Conservation (phyloP, 2,888 invertebrate species). For the Ophion ventricosus region DNA sequence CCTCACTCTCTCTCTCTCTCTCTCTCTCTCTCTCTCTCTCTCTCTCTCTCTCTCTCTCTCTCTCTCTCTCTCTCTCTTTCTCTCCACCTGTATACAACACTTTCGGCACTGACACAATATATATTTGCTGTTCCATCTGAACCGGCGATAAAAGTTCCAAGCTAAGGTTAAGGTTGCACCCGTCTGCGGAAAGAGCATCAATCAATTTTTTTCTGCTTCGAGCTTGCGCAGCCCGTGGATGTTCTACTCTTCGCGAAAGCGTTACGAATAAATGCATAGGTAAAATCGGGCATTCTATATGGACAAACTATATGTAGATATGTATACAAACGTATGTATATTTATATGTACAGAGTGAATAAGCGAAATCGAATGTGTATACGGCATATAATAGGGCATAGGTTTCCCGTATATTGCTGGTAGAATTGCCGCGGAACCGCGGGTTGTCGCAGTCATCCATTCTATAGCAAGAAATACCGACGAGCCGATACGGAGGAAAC, state of each 20-base stretch:
- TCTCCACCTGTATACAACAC: neutral
- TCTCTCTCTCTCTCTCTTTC: neutral
- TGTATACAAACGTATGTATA: neutral
- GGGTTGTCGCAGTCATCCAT: slow-evolving; percentile 41
- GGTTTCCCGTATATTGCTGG: slow-evolving; percentile 18
- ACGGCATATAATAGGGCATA: neutral
- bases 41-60: neutral
- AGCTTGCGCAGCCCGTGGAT: neutral
- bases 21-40: neutral
- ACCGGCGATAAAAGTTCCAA: slow-evolving; percentile 6
- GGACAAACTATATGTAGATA: no score
- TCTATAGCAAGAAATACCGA: slow-evolving; percentile 47
- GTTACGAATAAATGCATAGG: neutral
- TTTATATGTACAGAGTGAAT: neutral
- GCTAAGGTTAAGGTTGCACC: neutral
- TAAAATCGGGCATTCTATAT: neutral
- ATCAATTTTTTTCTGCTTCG: slow-evolving; percentile 14
- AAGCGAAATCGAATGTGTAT: neutral
- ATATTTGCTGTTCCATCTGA: slow-evolving; percentile 1
- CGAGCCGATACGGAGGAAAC: slow-evolving; percentile 16
- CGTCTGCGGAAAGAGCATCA: slow-evolving; percentile 9
- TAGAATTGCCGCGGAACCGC: slow-evolving; percentile 27
- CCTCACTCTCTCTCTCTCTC: neutral
- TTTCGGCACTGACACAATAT: neutral
- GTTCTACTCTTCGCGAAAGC: neutral